phyloP scores from a whole-genome alignment of 2,888 invertebrate species.

The Dolichomitus sp. region DNA sequence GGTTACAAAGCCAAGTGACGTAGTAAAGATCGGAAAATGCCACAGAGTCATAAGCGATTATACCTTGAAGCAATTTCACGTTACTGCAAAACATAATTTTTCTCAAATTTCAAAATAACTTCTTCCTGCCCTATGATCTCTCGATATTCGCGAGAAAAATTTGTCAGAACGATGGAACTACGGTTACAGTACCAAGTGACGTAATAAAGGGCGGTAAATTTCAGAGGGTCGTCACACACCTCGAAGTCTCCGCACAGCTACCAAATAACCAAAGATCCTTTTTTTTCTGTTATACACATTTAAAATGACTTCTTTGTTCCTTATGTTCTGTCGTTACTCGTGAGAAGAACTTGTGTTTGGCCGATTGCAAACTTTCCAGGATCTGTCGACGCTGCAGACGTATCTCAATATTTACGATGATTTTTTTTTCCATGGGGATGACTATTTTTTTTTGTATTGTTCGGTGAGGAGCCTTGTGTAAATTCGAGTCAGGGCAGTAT shows the following conservation, averaged over 20 bases:
- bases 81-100: background rate
- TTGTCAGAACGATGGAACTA: background rate
- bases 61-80: background rate
- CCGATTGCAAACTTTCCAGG: background rate
- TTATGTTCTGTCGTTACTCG: slow-evolving; percentile 13
- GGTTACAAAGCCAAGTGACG: background rate
- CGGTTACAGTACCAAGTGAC: background rate
- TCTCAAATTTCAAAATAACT: background rate
- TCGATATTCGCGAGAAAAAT: slow-evolving; percentile 9
- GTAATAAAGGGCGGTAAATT: background rate
- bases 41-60: background rate
- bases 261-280: background rate
- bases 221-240: background rate
- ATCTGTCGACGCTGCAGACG: background rate
- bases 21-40: background rate
- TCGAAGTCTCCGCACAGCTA: background rate
- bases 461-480: slow-evolving; percentile 32
- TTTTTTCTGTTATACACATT: background rate
- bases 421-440: background rate
- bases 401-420: background rate
- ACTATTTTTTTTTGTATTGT: slow-evolving; percentile 11
- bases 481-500: slow-evolving; percentile 50
- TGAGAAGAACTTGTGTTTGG: slow-evolving; percentile 28
- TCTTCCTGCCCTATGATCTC: background rate
- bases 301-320: background rate